Conservation (phyloP, 2,888 invertebrate genomes). For the Drosophila algonquin region DNA sequence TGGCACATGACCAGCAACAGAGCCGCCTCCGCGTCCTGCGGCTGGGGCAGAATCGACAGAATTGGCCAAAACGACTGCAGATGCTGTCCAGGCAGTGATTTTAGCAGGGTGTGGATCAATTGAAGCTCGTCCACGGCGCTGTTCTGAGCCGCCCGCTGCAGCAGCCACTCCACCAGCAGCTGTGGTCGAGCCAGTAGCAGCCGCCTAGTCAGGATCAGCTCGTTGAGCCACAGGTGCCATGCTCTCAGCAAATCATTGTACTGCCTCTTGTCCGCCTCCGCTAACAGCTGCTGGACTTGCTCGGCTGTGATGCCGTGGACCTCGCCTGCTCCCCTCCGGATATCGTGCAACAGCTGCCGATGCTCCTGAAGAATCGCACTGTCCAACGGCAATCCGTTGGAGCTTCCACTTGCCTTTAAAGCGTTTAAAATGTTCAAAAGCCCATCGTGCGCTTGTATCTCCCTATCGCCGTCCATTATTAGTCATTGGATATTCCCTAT, state of each 20-base stretch:
- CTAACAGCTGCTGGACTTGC: slow-evolving; percentile 50
- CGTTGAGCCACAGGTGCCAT: slow-evolving; percentile 61
- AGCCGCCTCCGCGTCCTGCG: slow-evolving; percentile 3
- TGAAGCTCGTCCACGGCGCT: background rate
- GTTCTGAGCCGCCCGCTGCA: slow-evolving; percentile 22
- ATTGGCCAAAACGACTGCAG: slow-evolving; percentile 55
- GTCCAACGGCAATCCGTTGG: slow-evolving; percentile 1
- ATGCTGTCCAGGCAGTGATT: slow-evolving; percentile 85
- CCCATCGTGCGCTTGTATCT: slow-evolving; percentile 41
- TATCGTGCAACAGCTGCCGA: slow-evolving; percentile 44
- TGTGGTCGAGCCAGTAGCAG: slow-evolving; percentile 34
- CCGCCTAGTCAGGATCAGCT: slow-evolving; percentile 42
- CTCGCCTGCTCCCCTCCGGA: slow-evolving; percentile 4
- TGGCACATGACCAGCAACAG: slow-evolving; percentile 37
- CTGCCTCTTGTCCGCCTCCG: slow-evolving; percentile 29
- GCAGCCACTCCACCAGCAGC: slow-evolving; percentile 47
- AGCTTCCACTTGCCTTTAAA: slow-evolving; percentile 6
- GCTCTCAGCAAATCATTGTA: slow-evolving; percentile 21
- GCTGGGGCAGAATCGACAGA: background rate
- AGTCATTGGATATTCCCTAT: background rate
- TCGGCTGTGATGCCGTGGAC: slow-evolving; percentile 38
- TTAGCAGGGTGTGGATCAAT: slow-evolving; percentile 29
- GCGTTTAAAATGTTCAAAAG: slow-evolving; percentile 42
- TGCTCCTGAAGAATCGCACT: slow-evolving; percentile 38
- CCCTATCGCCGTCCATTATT: slow-evolving; percentile 51